phyloP scores from a whole-genome alignment of 2,113 vertebrate genomes.

The Trogon surrucura region DNA sequence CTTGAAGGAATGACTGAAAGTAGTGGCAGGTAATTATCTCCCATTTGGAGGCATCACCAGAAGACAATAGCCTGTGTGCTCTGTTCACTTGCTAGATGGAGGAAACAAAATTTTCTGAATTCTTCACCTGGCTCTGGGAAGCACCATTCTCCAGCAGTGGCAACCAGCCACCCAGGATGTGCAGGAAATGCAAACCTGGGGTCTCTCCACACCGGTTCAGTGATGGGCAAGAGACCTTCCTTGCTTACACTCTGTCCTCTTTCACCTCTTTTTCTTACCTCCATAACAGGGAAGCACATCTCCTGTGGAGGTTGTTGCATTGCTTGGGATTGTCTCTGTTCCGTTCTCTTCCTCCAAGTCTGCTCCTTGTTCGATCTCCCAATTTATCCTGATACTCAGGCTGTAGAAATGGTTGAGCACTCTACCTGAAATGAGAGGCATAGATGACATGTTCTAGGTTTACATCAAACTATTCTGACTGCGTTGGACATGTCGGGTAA shows the following conservation, averaged over 20 bases:
- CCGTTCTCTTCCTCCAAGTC: neutral
- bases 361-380: neutral
- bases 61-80: neutral
- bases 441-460: neutral
- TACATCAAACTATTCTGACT: neutral
- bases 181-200: neutral
- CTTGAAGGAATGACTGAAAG: neutral
- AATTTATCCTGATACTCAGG: neutral
- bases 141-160: neutral
- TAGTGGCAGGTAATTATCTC: neutral
- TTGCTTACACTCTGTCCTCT: neutral
- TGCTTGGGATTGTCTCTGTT: neutral
- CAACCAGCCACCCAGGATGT: neutral
- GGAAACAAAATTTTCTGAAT: neutral
- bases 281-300: neutral
- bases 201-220: neutral
- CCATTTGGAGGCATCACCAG: neutral
- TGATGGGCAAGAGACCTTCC: neutral
- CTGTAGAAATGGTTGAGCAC: neutral
- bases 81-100: neutral
- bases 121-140: neutral
- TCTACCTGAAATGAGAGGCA: accelerated
- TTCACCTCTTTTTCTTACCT: neutral
- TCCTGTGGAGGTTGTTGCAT: neutral
- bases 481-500: neutral